Conservation (phyloP, 2,888 invertebrate species). For the Frankliniella intonsa region DNA sequence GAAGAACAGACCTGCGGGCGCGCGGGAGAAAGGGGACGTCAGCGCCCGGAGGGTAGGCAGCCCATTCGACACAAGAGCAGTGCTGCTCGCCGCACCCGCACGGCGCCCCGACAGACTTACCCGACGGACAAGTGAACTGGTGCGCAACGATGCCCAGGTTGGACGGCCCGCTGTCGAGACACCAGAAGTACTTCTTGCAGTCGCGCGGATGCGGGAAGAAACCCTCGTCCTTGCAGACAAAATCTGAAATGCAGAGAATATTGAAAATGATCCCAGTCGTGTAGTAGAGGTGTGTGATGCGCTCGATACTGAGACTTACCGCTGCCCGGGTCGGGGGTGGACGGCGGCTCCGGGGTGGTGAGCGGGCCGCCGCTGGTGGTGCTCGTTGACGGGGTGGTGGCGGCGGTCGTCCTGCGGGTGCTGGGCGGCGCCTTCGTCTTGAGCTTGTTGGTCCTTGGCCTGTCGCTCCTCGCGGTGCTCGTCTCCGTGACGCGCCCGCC, state of each 20-base stretch:
- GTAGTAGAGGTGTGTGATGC: neutral
- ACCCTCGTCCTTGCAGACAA: conserved; percentile 88
- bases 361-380: conserved; percentile 47
- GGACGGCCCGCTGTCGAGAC: conserved; percentile 81
- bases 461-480: conserved; percentile 39
- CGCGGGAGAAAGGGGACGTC: neutral
- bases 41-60: neutral
- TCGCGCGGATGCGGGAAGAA: conserved; percentile 88
- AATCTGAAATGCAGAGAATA: conserved; percentile 54
- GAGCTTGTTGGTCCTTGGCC: conserved; percentile 31
- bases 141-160: conserved; percentile 86
- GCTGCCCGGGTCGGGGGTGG: conserved; percentile 83
- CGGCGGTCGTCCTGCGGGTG: conserved; percentile 50
- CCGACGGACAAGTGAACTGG: conserved; percentile 88
- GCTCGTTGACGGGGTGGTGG: conserved; percentile 52
- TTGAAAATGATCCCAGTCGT: neutral
- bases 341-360: conserved; percentile 75
- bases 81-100: too few species aligned
- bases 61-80: too few species aligned
- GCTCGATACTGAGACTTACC: conserved; percentile 52
- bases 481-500: conserved; percentile 36
- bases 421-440: conserved; percentile 13
- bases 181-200: conserved; percentile 94
- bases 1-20: conserved; percentile 68
- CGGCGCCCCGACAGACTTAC: conserved; percentile 46